Evolutionary conservation across 2,888 invertebrate genomes (phyloP), one percentile per base, ranked within the genome.

Genomic region (Drosophila infuscata): DNA sequence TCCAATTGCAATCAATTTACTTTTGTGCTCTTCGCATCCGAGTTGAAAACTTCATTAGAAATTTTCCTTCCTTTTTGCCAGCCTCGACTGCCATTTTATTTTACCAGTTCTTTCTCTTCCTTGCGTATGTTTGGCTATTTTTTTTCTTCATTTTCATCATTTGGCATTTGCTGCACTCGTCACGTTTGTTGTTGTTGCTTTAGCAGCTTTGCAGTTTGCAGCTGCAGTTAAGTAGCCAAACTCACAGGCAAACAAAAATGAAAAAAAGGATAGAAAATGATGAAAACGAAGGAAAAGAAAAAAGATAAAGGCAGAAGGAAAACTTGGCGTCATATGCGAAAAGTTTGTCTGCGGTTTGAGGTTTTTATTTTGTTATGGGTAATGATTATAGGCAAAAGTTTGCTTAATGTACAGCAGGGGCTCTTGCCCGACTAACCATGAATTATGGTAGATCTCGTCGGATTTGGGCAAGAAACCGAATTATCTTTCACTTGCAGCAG

Each of bases 41-140:
- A 86, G 89, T 87, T 87, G 86, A 89, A 87, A 87, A 89, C 87
- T 87, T 89, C 89, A 87, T 87, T 87, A 87, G 87, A 85, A 88
- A 87, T 82, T 77, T 87, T 83, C 61, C 70, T 74, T 71, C 70
- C 67, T 69, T 30, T 60, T 57, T 59, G 38, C 63, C 53, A 63
- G 81, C 69, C 76, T 71, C 57, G 67, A 59, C 72, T 80, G 74
- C 72, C 76, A 81, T 79, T 80, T 79, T 68, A 64, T 74, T 74
- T 80, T 63, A 70, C 74, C 72, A 70, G 68, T 74, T 66, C 68
- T 60, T 30, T 48, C 8, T 62, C 8, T 11, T 15, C 29, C 51
- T 33, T 41, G 20, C 29, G 57, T 41, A 30, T 71, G 51, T 51
- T 29, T 69, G 29, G 11, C 25, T 46, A 52, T 59, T 46, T 52